A percentile compares a stretch with the other conserved stretches of the same genome.
Conservation (phyloP, 64 coral and sea anemone species). For the Montipora efflorescens region DNA sequence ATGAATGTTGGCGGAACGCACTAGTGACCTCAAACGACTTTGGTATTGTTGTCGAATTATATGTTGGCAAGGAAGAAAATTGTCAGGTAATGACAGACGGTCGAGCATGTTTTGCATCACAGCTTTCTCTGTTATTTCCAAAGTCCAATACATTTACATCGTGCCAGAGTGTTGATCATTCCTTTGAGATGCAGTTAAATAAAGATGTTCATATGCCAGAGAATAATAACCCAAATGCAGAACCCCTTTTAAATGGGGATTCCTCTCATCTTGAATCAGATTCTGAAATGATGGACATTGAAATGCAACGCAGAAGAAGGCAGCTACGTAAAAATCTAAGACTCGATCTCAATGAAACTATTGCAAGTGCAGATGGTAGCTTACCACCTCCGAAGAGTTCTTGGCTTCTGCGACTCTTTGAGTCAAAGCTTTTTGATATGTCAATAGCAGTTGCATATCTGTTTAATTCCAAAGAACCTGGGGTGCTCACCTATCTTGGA, state of each 20-base stretch:
- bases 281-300: conserved; percentile 20
- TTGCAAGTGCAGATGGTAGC: background rate
- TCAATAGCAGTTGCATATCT: conserved; percentile 99
- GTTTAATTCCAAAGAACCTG: conserved; percentile 98
- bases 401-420: conserved; percentile 91
- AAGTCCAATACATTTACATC: conserved; percentile 33
- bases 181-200: background rate
- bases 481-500: conserved; percentile 94
- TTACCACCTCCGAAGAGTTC: conserved; percentile 94
- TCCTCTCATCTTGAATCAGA: background rate
- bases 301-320: conserved; percentile 10
- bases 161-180: background rate
- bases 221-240: conserved; percentile 44
- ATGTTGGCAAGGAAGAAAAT: background rate
- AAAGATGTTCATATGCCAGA: background rate
- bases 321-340: conserved; percentile 8
- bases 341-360: conserved; percentile 11
- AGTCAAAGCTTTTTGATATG: conserved; percentile 99
- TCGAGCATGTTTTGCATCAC: conserved; percentile 10
- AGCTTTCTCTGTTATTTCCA: conserved; percentile 23
- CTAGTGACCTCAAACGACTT: background rate
- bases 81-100: conserved; percentile 20
- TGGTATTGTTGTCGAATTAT: background rate
- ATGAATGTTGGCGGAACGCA: background rate
- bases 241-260: background rate